These are phyloP conservation scores for Dromiciops gliroides DNA, from an alignment of 2,113 vertebrate species.

Conservation along the genomic window DNA sequence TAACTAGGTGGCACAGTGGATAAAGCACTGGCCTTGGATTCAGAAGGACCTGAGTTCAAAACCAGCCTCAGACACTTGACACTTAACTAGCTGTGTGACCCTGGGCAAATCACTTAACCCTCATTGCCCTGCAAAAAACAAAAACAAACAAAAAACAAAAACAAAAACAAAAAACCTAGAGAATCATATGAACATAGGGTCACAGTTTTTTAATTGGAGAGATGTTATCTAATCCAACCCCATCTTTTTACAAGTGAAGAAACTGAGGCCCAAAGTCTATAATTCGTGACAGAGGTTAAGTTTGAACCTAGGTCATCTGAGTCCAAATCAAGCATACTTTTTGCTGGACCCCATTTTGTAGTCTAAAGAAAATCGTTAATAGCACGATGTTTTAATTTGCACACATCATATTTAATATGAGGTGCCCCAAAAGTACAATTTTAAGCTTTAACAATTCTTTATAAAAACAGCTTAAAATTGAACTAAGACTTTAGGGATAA, in stretches of 20 bases:
- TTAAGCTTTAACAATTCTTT: neutral
- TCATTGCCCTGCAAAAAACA: no score
- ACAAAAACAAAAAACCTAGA: no score
- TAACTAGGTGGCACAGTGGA: no score
- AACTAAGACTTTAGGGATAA: neutral
- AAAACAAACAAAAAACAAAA: no score
- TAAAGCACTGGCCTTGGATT: no score
- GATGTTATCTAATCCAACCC: neutral
- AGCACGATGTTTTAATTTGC: neutral
- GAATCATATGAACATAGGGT: neutral
- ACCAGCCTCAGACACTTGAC: no score
- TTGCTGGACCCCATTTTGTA: neutral
- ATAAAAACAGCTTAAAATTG: neutral
- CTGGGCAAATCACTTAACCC: no score
- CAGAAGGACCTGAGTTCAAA: no score
- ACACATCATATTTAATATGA: neutral
- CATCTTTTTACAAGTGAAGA: neutral
- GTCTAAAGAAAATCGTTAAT: neutral
- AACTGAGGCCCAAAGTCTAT: neutral
- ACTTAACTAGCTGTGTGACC: no score
- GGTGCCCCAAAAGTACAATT: neutral
- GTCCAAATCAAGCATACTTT: neutral
- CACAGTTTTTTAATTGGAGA: neutral
- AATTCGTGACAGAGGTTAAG: neutral
- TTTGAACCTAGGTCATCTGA: neutral